phyloP scores from a whole-genome alignment of 2,113 vertebrate species.

The Geococcyx californianus region DNA sequence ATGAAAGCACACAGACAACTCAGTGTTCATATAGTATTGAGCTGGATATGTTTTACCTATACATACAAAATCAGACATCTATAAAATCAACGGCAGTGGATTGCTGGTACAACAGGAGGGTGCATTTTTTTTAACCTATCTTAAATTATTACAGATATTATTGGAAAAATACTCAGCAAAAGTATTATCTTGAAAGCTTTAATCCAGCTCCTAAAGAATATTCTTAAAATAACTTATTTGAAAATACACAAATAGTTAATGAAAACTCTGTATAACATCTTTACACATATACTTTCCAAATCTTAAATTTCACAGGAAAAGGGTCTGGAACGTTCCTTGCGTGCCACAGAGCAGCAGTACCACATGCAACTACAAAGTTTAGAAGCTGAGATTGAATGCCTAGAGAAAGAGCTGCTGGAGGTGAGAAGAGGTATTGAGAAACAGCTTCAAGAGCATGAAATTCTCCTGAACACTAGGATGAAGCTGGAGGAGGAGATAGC shows the following conservation, averaged over 20 bases:
- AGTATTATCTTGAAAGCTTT: not conserved
- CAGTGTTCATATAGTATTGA: not conserved
- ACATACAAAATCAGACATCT: not conserved
- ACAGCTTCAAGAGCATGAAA: slow-evolving; percentile 88
- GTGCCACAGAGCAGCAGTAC: slow-evolving; percentile 85
- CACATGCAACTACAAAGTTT: slow-evolving; percentile 87
- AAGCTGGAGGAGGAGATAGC: slow-evolving; percentile 93
- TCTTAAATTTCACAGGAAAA: slow-evolving; percentile 81
- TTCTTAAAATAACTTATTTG: not conserved
- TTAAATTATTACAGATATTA: not conserved
- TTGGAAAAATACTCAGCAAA: not conserved
- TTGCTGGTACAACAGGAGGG: not conserved
- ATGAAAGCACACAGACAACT: not conserved
- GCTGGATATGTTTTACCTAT: not conserved
- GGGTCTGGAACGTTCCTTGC: slow-evolving; percentile 87
- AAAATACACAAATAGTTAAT: not conserved
- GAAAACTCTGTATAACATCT: not conserved
- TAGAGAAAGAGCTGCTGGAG: slow-evolving; percentile 88
- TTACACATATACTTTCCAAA: not conserved
- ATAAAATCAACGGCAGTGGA: not conserved
- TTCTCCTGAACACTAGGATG: slow-evolving; percentile 95
- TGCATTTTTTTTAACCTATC: not conserved
- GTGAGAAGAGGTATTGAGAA: slow-evolving; percentile 84
- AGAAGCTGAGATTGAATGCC: slow-evolving; percentile 81
- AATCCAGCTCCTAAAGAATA: not conserved